Percentiles rank a stretch among this genome's conserved stretches.
phyloP scores from a whole-genome alignment of 2,888 invertebrate species.

The Tachina lurida region DNA sequence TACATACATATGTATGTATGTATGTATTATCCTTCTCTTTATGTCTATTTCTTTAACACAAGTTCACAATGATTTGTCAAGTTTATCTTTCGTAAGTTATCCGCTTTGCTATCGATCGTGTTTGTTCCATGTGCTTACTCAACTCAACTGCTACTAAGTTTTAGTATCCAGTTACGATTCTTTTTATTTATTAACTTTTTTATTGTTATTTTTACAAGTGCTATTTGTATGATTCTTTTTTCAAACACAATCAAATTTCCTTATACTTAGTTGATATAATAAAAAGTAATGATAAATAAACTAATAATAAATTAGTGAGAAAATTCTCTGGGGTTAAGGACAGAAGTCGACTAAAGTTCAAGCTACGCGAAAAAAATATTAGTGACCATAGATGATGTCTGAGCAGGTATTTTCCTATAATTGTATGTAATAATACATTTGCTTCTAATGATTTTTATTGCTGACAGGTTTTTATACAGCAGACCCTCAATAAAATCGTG shows the following conservation, averaged over 20 bases:
- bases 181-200: constrained; percentile 73
- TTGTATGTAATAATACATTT: too few species aligned
- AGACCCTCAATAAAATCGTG: too few species aligned
- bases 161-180: constrained; percentile 72
- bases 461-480: too few species aligned
- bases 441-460: too few species aligned
- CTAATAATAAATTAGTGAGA: constrained; percentile 51
- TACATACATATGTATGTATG: too few species aligned
- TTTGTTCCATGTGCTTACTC: constrained; percentile 68
- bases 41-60: too few species aligned
- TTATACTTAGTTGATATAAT: constrained; percentile 53
- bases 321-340: neutral
- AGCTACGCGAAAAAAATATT: neutral
- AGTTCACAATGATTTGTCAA: neutral
- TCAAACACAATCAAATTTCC: constrained; percentile 66
- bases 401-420: too few species aligned
- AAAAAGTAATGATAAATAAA: constrained; percentile 39
- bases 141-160: constrained; percentile 74
- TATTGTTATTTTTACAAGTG: constrained; percentile 43
- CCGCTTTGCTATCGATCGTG: constrained; percentile 52
- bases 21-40: too few species aligned
- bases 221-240: constrained; percentile 51
- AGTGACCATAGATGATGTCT: too few species aligned
- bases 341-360: neutral
- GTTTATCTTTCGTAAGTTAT: constrained; percentile 8